Base-by-base conservation (phyloP, 2,888 invertebrate species). In the Orthonychiurus folsomi region DNA sequence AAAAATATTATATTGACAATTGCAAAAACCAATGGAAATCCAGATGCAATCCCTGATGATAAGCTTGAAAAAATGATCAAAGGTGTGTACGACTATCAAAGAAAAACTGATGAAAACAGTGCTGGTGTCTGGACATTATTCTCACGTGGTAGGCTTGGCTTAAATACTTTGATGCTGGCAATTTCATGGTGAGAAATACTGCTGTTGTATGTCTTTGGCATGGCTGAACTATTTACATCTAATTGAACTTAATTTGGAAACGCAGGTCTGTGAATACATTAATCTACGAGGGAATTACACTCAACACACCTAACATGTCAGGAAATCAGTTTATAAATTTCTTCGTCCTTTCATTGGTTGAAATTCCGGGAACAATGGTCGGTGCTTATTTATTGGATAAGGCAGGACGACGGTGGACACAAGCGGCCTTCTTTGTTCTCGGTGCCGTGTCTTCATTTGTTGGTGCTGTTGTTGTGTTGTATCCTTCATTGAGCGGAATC, bases 281-380 rank as follows among this genome's bases (percentile, higher is more conserved):
- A 9, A 71, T 75, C 23, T 76, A 75, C 66, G 74, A 73, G 59
- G 75, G 74, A 20, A 66, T 76, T 54, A 72, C 72, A 3, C 67
- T 75, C 25, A 75, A 75, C 61, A 70, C 73, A 1, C 65, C 72
- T 2, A 75, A 74, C 59, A 53, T 28, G 63, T 78, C 83, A 74
- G 80, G 80, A 59, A 85, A 85, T 76, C 85, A 85, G 20, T 85
- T 84, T 74, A 72, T 85, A 66, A 85, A 84, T 76, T 85, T 83
- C 75, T 81, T 84, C 62, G 80, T 82, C 74, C 83, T 86, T 75
- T 80, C 83, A 62, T 73, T 83, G 37, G 82, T 82, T 24, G 86
- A 86, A 75, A 77, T 85, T 48, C 86, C 86, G 0, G 83, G 83
- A 3, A 82, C 67, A 1, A 58, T 53, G 48, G 26, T 84, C 53